phyloP scores from a whole-genome alignment of 2,888 invertebrate species.

The Arctia plantaginis region DNA sequence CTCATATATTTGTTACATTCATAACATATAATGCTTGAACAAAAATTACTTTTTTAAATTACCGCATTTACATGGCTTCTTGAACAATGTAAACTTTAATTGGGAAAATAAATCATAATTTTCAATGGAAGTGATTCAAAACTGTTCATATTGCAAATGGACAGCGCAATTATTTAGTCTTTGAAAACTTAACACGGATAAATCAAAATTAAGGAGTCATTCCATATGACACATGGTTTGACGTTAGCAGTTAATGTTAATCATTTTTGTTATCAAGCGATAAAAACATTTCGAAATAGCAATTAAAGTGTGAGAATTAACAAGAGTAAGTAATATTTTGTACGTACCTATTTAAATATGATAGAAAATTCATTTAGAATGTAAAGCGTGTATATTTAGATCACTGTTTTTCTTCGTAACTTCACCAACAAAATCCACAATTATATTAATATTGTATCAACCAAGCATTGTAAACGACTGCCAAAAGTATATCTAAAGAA shows the following conservation, averaged over 20 bases:
- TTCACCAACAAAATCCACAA: constrained; percentile 30
- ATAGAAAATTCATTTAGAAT: constrained; percentile 60
- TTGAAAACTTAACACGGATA: constrained; percentile 41
- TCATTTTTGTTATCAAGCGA: constrained; percentile 39
- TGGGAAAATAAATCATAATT: constrained; percentile 49
- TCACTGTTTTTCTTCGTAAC: constrained; percentile 21
- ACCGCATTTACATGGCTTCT: neutral
- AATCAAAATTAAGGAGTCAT: constrained; percentile 43
- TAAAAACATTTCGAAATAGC: constrained; percentile 16
- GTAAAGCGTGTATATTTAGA: constrained; percentile 14
- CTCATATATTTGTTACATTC: neutral
- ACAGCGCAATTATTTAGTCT: constrained; percentile 45
- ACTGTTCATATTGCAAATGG: constrained; percentile 39
- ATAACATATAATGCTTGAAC: neutral
- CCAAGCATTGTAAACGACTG: constrained; percentile 60
- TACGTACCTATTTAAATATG: constrained; percentile 58
- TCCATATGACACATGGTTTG: constrained; percentile 26
- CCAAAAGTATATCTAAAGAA: constrained; percentile 53
- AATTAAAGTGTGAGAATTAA: neutral
- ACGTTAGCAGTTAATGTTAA: constrained; percentile 31
- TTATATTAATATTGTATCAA: constrained; percentile 52
- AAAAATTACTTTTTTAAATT: neutral
- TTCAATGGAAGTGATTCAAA: constrained; percentile 45
- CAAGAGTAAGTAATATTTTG: neutral
- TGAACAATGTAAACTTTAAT: constrained; percentile 50